Base-by-base conservation (phyloP, 2,113 vertebrate species). In the Malurus cyaneus region DNA sequence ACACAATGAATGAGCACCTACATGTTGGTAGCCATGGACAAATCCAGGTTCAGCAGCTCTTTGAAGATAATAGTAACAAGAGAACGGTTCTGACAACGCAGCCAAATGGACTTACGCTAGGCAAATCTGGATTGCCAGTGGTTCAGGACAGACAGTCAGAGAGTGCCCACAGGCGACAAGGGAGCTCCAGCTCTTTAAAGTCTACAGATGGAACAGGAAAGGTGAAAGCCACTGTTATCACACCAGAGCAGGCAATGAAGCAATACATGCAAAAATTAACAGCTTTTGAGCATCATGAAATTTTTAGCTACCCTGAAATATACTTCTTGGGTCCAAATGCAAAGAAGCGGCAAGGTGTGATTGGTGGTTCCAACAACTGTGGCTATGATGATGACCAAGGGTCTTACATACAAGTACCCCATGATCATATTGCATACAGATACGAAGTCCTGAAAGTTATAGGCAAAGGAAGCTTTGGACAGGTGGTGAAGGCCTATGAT, bases 381-480 rank as follows among this genome's bases (percentile, higher is more conserved):
- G 99, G 99, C 78, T 99, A 99, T 28, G 99, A 99, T 16, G 99
- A 99, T 12, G 99, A 99, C 92, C 99, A 99, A 97, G 99, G 99
- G 47, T 99, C 99, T 20, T 99, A 99, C 6, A 98, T 99, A 96
- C 99, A 99, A 61, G 98, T 99, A 88, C 99, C 99, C 50, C 99
- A 99, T 18, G 99, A 99, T 97, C 99, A 99, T 60, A 98, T 99
- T 92, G 97, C 98, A 3, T 99, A 99, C 96, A 98, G 99, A 86
- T 99, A 99, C 61, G 99, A 99, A 97, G 99, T 99, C 80, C 98
- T 99, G 50, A 99, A 99, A 96, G 99, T 99, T 95, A 99, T 99
- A 52, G 99, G 99, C 54, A 99, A 99, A 94, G 99, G 99, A 83
- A 99, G 99, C 96, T 99, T 99, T 70, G 99, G 99, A 78, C 99